Evolutionary conservation across 2,797 vertebrate genomes (phyloP), one percentile per base, ranked within the genome.

Genomic region (Phalanger gymnotis): DNA sequence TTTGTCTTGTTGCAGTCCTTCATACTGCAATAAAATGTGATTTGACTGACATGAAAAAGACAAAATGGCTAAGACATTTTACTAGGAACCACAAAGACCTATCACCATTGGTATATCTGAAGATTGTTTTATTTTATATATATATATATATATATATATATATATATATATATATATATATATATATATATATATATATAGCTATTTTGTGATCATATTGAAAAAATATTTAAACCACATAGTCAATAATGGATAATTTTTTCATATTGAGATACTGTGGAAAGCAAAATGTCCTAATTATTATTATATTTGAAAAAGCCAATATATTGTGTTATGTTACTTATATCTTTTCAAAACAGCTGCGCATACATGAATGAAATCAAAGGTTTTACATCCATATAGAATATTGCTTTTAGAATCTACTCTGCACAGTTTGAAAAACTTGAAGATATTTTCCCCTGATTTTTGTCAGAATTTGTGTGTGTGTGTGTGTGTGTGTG

Each of bases 201-300:
- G 95, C 96, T 98, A 98, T 98, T 98, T 98, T 98, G 97, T 97
- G 34, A 66, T 66, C 97, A 96, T 73, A 73, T 98, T 96, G 51
- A 95, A 97, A 95, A 97, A 96, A 97, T 97, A 95, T 97, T 97
- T 95, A 97, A 90, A 98, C 94, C 95, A 97, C 13, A 93, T 96
- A 97, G 66, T 91, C 95, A 96, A 95, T 96, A 96, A 97, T 95
- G 61, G 96, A 95, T 98, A 98, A 4, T 66, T 98, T 97, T 98
- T 98, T 97, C 98, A 98, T 98, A 98, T 98, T 98, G 97, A 98
- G 95, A 98, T 98, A 98, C 96, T 97, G 30, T 97, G 96, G 98
- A 98, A 66, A 98, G 93, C 93, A 97, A 98, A 97, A 98, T 98
- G 98, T 98, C 98, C 98, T 99, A 98, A 98, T 98, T 98, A 97